Percentiles rank a stretch among this genome's conserved stretches.
Evolutionary conservation across 2,888 invertebrate species (phyloP).

Genomic region (Eupeodes luniger): DNA sequence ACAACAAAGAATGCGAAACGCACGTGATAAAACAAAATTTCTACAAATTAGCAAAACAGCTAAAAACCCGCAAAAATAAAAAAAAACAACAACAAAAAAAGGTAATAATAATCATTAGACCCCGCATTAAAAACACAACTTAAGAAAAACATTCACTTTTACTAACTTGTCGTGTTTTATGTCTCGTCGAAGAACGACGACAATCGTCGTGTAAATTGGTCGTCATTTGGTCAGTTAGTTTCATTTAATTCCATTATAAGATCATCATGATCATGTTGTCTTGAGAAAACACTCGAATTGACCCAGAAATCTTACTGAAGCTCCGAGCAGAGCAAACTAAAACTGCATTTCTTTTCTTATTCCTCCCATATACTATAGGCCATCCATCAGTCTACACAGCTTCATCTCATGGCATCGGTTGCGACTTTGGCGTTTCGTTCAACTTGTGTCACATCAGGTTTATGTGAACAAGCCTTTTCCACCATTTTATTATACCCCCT

Average conservation of each 20-base stretch:
- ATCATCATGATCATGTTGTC: slow-evolving; percentile 32
- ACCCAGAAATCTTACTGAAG: slow-evolving; percentile 58
- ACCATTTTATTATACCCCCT: slow-evolving; percentile 17
- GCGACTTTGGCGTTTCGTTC: slow-evolving; percentile 3
- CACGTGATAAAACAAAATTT: slow-evolving; percentile 45
- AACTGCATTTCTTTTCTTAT: slow-evolving; percentile 63
- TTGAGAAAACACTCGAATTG: slow-evolving; percentile 46
- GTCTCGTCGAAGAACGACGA: not conserved
- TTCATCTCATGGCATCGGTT: not conserved
- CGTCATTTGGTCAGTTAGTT: not conserved
- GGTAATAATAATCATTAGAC: slow-evolving; percentile 20
- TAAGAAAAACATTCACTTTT: slow-evolving; percentile 63
- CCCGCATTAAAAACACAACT: slow-evolving; percentile 12
- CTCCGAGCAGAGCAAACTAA: not conserved
- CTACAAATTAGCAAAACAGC: slow-evolving; percentile 60
- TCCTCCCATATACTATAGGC: slow-evolving; percentile 33
- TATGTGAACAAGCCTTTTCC: slow-evolving; percentile 45
- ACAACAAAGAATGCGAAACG: slow-evolving; percentile 13
- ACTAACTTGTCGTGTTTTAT: slow-evolving; percentile 30
- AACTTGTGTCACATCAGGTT: slow-evolving; percentile 61
- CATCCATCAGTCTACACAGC: slow-evolving; percentile 48
- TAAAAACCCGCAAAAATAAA: not conserved
- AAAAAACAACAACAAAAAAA: not conserved
- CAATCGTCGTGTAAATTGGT: too few relatives aligned
- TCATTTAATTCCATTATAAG: slow-evolving; percentile 21